phyloP scores from a whole-genome alignment of 2,888 invertebrate species.

The Mesorhabditis belari region DNA sequence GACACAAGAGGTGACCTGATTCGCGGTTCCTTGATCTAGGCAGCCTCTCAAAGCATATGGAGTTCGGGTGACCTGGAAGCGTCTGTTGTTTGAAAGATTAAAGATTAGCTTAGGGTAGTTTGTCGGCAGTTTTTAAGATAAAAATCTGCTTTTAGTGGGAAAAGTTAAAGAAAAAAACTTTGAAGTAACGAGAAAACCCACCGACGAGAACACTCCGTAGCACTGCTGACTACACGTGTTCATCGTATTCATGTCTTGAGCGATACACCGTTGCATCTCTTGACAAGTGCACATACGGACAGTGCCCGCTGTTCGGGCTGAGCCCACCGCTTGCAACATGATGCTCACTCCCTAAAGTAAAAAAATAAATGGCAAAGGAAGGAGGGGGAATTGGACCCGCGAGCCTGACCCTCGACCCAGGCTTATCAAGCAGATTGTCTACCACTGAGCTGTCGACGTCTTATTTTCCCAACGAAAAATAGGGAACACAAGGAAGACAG shows the following conservation, averaged over 20 bases:
- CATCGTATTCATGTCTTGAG: neutral
- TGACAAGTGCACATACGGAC: neutral
- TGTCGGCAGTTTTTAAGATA: neutral
- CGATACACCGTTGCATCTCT: neutral
- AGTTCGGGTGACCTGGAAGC: neutral
- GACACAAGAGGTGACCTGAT: neutral
- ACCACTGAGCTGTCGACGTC: too few relatives aligned
- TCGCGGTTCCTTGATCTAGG: neutral
- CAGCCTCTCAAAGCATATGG: neutral
- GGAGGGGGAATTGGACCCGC: too few relatives aligned
- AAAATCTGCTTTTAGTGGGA: too few relatives aligned
- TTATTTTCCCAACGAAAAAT: too few relatives aligned
- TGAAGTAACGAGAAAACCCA: neutral
- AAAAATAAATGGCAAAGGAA: too few relatives aligned
- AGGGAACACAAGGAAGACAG: too few relatives aligned
- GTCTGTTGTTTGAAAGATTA: neutral
- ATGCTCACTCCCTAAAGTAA: neutral
- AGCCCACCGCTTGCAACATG: neutral
- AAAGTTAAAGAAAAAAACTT: neutral
- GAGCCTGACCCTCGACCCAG: too few relatives aligned
- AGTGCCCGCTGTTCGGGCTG: neutral
- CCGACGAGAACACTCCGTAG: neutral
- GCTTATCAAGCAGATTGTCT: too few relatives aligned
- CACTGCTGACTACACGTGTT: neutral
- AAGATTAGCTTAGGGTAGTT: neutral